A percentile compares a stretch with the other conserved stretches of the same genome.
Evolutionary conservation across 2,888 invertebrate genomes (phyloP).

Genomic region (Anaspis maculata): DNA sequence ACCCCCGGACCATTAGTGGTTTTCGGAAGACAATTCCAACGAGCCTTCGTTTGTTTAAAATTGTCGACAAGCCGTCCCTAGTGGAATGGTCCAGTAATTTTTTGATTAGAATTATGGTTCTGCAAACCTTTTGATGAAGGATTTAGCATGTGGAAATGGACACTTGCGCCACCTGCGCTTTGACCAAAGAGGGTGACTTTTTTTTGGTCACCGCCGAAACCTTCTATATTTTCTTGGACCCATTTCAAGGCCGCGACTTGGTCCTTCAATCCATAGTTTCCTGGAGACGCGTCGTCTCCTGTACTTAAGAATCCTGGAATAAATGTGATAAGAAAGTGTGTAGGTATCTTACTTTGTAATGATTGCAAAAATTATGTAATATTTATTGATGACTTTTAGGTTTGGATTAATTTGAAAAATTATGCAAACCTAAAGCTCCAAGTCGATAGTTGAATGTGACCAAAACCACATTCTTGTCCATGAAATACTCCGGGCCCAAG

Average conservation of each 20-base stretch:
- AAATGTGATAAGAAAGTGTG: too few relatives aligned
- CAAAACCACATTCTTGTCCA: conserved; percentile 43
- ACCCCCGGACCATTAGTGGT: too few relatives aligned
- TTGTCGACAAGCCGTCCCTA: too few relatives aligned
- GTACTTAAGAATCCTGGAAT: conserved; percentile 17
- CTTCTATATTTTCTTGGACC: conserved; percentile 9
- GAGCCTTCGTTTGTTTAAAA: too few relatives aligned
- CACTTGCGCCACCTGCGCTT: conserved; percentile 29
- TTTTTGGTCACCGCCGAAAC: conserved; percentile 8
- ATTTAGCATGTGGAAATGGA: conserved; percentile 45
- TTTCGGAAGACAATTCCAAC: too few relatives aligned
- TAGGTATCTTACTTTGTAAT: too few relatives aligned
- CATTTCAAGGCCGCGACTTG: conserved; percentile 8
- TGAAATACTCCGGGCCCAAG: conserved; percentile 45
- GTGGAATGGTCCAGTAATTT: too few relatives aligned
- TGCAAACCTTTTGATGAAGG: conserved; percentile 31
- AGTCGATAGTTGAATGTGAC: conserved; percentile 43
- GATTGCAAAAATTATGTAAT: too few relatives aligned
- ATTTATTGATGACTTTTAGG: too few relatives aligned
- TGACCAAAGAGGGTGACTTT: conserved; percentile 9
- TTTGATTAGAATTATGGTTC: neutral
- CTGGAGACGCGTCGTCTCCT: conserved; percentile 6
- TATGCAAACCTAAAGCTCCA: conserved; percentile 30
- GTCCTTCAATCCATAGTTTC: conserved; percentile 11
- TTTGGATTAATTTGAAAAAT: too few relatives aligned